Conservation (phyloP, 2,113 vertebrate species). For the Plecotus auritus region DNA sequence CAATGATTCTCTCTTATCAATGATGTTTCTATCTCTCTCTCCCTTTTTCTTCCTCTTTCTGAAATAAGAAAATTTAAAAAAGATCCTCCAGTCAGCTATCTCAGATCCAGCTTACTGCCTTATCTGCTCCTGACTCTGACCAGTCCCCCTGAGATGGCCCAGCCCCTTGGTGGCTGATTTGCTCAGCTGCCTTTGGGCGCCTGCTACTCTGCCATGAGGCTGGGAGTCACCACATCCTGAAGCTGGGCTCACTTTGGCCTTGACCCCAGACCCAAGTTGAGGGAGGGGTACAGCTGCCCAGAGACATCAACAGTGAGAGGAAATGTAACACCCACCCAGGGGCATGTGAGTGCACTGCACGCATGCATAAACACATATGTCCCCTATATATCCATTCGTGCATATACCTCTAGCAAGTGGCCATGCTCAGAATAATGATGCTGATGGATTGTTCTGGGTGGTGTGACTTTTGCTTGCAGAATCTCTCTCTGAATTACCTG, state of each 20-base stretch:
- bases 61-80: too few relatives aligned
- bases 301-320: not conserved
- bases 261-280: not conserved
- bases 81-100: not conserved
- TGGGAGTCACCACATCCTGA: not conserved
- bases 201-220: rapidly evolving
- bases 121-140: not conserved
- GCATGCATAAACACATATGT: not conserved
- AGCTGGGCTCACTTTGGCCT: not conserved
- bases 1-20: too few relatives aligned
- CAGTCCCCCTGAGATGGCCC: not conserved
- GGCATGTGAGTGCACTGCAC: not conserved
- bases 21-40: too few relatives aligned
- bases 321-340: not conserved
- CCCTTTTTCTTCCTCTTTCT: too few relatives aligned
- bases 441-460: not conserved
- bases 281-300: not conserved
- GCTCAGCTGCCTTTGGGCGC: not conserved
- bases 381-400: too few relatives aligned
- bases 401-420: not conserved
- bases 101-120: not conserved
- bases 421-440: not conserved
- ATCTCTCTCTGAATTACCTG: not conserved
- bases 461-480: not conserved
- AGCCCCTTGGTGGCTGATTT: not conserved